A percentile compares a stretch with the other conserved stretches of the same genome.
These are phyloP conservation scores for Homalodisca vitripennis DNA, from an alignment of 1,140 invertebrate genomes.

Conservation along the genomic window DNA sequence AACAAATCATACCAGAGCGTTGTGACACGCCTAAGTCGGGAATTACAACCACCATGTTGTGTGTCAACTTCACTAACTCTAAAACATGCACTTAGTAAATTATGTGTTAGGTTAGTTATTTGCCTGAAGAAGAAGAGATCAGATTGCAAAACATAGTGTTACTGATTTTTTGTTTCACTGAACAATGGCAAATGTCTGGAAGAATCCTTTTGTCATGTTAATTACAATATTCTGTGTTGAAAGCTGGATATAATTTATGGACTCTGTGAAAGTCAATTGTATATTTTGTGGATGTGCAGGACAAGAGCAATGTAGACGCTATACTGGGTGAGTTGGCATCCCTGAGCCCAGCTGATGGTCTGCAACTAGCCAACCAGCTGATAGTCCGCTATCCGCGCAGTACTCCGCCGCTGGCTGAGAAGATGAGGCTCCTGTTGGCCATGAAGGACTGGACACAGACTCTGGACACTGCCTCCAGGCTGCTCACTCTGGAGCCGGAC, in stretches of 20 bases:
- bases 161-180: too few species aligned
- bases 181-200: too few species aligned
- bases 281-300: too few species aligned
- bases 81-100: too few species aligned
- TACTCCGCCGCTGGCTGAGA: constrained; percentile 80
- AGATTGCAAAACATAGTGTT: too few species aligned
- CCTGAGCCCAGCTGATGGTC: constrained; percentile 51
- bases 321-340: constrained; percentile 53
- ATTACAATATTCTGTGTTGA: not conserved
- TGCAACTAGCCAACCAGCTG: constrained; percentile 75
- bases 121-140: too few species aligned
- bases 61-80: too few species aligned
- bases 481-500: constrained; percentile 67
- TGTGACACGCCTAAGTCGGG: too few species aligned
- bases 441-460: constrained; percentile 85
- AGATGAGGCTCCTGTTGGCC: constrained; percentile 83
- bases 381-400: constrained; percentile 72
- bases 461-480: constrained; percentile 71
- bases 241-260: not conserved
- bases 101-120: too few species aligned
- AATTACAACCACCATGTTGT: too few species aligned
- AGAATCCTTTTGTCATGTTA: not conserved
- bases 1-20: too few species aligned
- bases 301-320: constrained; percentile 59
- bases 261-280: not conserved